Evolutionary conservation across 2,113 vertebrate species (phyloP).

Genomic region (Isurus oxyrinchus): DNA sequence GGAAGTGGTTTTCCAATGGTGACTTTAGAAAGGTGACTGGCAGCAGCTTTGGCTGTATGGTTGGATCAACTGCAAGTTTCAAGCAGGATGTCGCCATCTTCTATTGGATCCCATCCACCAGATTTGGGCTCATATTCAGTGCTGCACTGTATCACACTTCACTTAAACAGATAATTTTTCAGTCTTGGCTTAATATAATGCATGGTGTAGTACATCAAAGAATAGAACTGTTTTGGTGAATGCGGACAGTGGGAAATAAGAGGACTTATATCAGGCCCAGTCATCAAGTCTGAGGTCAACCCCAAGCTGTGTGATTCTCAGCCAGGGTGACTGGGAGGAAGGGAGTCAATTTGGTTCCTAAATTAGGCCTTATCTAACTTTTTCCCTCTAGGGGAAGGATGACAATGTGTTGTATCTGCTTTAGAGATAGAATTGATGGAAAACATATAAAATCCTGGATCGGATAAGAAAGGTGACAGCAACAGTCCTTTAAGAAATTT

Average conservation of each 20-base stretch:
- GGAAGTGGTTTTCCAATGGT: too few species aligned
- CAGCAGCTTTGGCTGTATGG: too few species aligned
- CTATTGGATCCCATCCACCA: too few species aligned
- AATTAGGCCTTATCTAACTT: background rate
- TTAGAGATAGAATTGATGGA: background rate
- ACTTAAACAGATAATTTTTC: background rate
- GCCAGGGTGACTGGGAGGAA: background rate
- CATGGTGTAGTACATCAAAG: background rate
- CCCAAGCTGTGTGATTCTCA: background rate
- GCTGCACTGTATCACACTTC: background rate
- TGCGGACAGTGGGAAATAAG: too few species aligned
- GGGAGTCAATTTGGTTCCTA: background rate
- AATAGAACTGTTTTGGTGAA: background rate
- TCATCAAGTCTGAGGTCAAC: too few species aligned
- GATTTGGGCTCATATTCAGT: too few species aligned
- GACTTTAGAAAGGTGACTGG: too few species aligned
- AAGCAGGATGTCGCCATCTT: too few species aligned
- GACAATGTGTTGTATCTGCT: background rate
- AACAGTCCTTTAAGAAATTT: background rate
- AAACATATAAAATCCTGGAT: background rate
- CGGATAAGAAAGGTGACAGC: background rate
- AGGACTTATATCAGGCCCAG: too few species aligned
- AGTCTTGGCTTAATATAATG: background rate
- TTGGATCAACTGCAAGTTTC: too few species aligned
- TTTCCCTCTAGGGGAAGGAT: background rate